Base-by-base conservation (phyloP, 2,888 invertebrate genomes). In the Scrobipalpa atriplicella region DNA sequence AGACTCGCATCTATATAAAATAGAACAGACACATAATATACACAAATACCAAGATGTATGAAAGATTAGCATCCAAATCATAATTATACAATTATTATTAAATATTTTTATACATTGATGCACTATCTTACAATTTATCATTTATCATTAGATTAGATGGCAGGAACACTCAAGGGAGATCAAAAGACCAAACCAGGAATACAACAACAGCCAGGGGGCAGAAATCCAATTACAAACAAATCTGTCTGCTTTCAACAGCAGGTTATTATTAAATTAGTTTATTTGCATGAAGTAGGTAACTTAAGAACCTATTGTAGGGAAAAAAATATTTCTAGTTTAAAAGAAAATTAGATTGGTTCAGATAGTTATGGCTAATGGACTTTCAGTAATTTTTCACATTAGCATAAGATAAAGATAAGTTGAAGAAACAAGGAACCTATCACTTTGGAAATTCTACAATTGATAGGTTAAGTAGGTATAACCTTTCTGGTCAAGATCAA, bases 111-210 rank as follows among this genome's bases (percentile, higher is more conserved):
- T 13, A 66, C 56, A 69, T 41, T 29, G 64, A 66, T 18, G 64
- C 36, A 62, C 39, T 66, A 63, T 60, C 67, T 64, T 69, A 67
- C 69, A 69, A 54, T 56, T 60, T 64, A 64, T 58, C 66, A n/a
- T n/a, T n/a, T n/a, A n/a, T n/a, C n/a, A n/a, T n/a, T n/a, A n/a
- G n/a, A 21, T 61, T 43, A 38, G 58, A 67, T 66, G 67, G 56
- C 47, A 63, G 41, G 36, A 63, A 67, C 67, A 66, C 67, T 63
- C 67, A 64, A 62, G 70, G 69, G 68, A 70, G 68, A 69, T 21
- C 38, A 60, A 70, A 66, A 69, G 65, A 69, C 36, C 62, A 68
- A 67, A 43, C 62, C 62, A 61, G 47, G 65, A 67, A 58, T 54
- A 63, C 29, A 29, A n/a, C 18, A 19, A 54, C 56, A 65, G 64